Evolutionary conservation across 1,140 invertebrate species (phyloP).

Genomic region (Heliconius eleuchia): DNA sequence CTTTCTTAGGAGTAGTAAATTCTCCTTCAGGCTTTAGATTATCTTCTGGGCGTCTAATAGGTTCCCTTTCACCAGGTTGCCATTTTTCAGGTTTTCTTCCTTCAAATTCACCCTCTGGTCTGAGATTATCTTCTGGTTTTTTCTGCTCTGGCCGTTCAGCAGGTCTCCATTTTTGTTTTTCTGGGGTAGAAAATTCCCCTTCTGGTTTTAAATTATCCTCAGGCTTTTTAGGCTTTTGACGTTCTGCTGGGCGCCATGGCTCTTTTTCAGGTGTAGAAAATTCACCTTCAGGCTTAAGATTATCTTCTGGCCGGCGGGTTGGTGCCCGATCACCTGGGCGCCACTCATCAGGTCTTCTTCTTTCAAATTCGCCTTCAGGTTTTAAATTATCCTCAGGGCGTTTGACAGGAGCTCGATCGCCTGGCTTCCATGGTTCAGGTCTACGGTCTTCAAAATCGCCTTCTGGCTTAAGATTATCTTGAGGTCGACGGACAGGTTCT

Average conservation of each 20-base stretch:
- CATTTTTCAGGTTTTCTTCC: conserved; percentile 62
- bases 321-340: conserved; percentile 80
- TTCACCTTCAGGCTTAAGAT: conserved; percentile 83
- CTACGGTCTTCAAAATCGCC: conserved; percentile 86
- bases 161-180: conserved; percentile 76
- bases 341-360: conserved; percentile 71
- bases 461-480: conserved; percentile 65
- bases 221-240: conserved; percentile 80
- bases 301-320: conserved; percentile 79
- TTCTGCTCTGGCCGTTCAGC: conserved; percentile 64
- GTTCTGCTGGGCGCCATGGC: conserved; percentile 75
- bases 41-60: conserved; percentile 77
- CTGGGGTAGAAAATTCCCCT: conserved; percentile 82
- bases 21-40: conserved; percentile 83
- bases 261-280: conserved; percentile 76
- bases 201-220: conserved; percentile 83
- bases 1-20: conserved; percentile 82
- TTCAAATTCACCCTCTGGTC: conserved; percentile 81
- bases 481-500: conserved; percentile 60
- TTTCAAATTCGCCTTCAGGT: conserved; percentile 80
- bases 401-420: conserved; percentile 83
- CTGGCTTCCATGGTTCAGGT: conserved; percentile 85
- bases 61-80: conserved; percentile 73
- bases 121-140: conserved; percentile 56
- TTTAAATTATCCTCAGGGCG: conserved; percentile 77